phyloP scores from a whole-genome alignment of 37 sponge, comb jelly and placozoan species.

The Haliclona indistincta region DNA sequence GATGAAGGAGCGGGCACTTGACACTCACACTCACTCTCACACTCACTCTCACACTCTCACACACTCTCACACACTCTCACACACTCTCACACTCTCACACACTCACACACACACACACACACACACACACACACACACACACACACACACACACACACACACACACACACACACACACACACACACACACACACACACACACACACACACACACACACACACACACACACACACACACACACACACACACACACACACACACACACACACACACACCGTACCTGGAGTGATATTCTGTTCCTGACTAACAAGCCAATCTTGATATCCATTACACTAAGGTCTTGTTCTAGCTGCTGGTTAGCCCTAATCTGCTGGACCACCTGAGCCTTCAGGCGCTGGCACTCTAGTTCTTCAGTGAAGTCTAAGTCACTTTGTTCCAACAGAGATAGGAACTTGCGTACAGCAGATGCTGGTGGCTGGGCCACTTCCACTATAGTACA shows the following conservation, averaged over 20 bases:
- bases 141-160: too few species aligned
- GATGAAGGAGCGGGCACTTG: neutral
- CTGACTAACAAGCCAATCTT: constrained; percentile 98
- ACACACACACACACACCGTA: too few species aligned
- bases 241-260: too few species aligned
- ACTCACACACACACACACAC: too few species aligned
- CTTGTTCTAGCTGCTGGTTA: constrained; percentile 95
- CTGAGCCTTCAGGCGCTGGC: constrained; percentile 88
- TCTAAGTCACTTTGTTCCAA: constrained; percentile 98
- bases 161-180: too few species aligned
- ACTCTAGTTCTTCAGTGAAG: constrained; percentile 94
- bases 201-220: too few species aligned
- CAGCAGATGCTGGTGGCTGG: constrained; percentile 80
- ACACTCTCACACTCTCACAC: too few species aligned
- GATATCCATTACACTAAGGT: constrained; percentile 94
- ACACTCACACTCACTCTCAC: constrained; percentile 14
- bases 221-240: too few species aligned
- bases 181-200: too few species aligned
- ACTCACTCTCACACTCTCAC: too few species aligned
- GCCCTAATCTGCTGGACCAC: constrained; percentile 93
- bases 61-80: too few species aligned
- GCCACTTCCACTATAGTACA: constrained; percentile 55
- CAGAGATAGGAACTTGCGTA: constrained; percentile 89
- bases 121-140: too few species aligned
- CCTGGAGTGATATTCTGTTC: constrained; percentile 87